Evolutionary conservation across 2,888 invertebrate genomes (phyloP).

Genomic region (Antheraea yamamai): DNA sequence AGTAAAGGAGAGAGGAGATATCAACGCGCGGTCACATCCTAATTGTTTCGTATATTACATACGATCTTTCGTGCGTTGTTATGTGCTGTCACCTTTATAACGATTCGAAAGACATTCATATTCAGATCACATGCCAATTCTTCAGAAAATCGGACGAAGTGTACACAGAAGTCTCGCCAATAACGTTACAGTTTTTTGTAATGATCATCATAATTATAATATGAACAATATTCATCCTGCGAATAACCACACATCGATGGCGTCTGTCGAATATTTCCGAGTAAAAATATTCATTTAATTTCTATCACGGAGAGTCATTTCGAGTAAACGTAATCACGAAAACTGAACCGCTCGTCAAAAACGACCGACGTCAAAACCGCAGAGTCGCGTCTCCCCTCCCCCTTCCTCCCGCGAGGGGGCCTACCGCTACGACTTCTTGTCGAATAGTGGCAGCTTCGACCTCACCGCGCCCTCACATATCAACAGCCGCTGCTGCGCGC

Average conservation of each 20-base stretch:
- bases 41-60: not conserved
- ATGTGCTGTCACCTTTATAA: not conserved
- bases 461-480: constrained; percentile 84
- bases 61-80: not conserved
- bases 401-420: constrained; percentile 25
- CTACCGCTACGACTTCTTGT: constrained; percentile 57
- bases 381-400: constrained; percentile 31
- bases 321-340: not conserved
- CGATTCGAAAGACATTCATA: not conserved
- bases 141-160: constrained; percentile 20
- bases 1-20: not conserved
- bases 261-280: not conserved
- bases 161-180: constrained; percentile 31
- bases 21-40: not conserved
- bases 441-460: constrained; percentile 39
- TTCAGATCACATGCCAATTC: constrained; percentile 1
- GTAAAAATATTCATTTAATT: not conserved
- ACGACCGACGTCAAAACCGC: constrained; percentile 19
- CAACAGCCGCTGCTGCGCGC: constrained; percentile 85
- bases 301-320: constrained; percentile 2
- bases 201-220: not conserved
- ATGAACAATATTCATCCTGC: not conserved
- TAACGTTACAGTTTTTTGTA: not conserved
- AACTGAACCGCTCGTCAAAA: constrained; percentile 4
- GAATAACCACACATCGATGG: not conserved